A percentile compares a stretch with the other conserved stretches of the same genome.
Conservation (phyloP, 2,113 vertebrate genomes). For the Callorhinus ursinus region DNA sequence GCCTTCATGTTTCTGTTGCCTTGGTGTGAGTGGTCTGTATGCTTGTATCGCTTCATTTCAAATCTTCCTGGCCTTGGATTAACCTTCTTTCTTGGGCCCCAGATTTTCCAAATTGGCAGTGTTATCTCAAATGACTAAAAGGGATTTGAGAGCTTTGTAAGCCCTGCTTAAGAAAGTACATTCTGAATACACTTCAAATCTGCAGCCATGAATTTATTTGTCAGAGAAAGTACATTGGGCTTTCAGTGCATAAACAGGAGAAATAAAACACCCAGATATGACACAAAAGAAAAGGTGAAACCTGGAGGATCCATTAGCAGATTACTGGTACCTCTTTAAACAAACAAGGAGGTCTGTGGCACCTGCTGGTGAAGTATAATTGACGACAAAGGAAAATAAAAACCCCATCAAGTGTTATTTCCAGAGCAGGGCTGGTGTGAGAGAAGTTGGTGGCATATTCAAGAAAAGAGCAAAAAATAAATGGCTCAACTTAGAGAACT, state of each 20-base stretch:
- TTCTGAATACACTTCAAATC: conserved; percentile 32
- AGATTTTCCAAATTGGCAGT: background rate
- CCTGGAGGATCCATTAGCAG: conserved; percentile 51
- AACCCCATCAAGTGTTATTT: background rate
- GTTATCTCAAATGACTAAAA: conserved; percentile 58
- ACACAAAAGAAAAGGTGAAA: background rate
- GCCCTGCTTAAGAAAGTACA: conserved; percentile 41
- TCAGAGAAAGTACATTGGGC: background rate
- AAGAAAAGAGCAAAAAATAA: conserved; percentile 42
- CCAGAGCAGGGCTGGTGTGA: background rate
- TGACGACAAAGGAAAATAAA: conserved; percentile 53
- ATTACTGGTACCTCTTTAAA: conserved; percentile 68
- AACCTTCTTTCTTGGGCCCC: conserved; percentile 48
- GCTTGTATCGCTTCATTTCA: conserved; percentile 26
- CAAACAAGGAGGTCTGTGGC: conserved; percentile 18
- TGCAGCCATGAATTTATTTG: conserved; percentile 42
- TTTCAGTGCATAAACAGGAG: background rate
- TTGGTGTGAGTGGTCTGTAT: background rate
- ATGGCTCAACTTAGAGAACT: background rate
- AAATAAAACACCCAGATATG: conserved; percentile 53
- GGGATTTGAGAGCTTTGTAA: conserved; percentile 46
- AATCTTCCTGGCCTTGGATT: conserved; percentile 53
- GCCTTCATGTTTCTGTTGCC: background rate
- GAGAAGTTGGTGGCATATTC: fast-evolving
- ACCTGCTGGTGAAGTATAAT: conserved; percentile 46